Evolutionary conservation across 64 coral and sea anemone genomes (phyloP).

Genomic region (Platygyra sinensis): DNA sequence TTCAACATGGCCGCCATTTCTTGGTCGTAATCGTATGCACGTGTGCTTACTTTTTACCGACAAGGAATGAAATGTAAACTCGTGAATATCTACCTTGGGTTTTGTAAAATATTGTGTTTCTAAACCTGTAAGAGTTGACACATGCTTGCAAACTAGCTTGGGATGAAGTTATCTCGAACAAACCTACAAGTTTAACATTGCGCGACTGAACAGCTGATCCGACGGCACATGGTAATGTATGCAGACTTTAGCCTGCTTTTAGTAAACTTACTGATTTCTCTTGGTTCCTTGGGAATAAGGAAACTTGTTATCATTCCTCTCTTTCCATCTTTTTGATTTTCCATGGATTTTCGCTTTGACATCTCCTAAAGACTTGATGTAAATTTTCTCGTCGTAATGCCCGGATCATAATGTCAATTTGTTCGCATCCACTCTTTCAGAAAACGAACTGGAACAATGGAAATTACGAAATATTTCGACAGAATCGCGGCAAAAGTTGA

Average conservation of each 20-base stretch:
- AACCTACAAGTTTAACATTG: too few species aligned
- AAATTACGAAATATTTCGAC: conserved; percentile 29
- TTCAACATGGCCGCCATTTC: conserved; percentile 35
- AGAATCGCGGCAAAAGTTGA: conserved; percentile 22
- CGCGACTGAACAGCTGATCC: too few species aligned
- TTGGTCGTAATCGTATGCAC: neutral
- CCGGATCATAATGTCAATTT: too few species aligned
- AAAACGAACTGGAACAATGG: neutral
- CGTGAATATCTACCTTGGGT: conserved; percentile 14
- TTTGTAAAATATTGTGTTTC: conserved; percentile 9
- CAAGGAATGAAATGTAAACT: neutral
- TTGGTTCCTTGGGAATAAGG: conserved; percentile 29
- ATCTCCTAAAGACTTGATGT: conserved; percentile 8
- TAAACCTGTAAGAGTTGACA: conserved; percentile 3
- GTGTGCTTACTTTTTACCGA: neutral
- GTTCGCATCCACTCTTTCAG: conserved; percentile 5
- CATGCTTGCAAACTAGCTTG: neutral
- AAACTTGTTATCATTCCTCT: conserved; percentile 14
- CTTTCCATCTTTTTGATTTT: conserved; percentile 21
- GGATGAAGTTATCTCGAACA: conserved; percentile 18
- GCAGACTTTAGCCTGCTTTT: too few species aligned
- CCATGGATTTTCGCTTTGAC: conserved; percentile 29
- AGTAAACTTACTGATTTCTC: conserved; percentile 15
- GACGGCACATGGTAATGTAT: too few species aligned
- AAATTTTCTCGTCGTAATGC: conserved; percentile 7